These are phyloP conservation scores for Petrocephalus zakoni DNA, from an alignment of 2,113 vertebrate genomes.

Conservation along the genomic window DNA sequence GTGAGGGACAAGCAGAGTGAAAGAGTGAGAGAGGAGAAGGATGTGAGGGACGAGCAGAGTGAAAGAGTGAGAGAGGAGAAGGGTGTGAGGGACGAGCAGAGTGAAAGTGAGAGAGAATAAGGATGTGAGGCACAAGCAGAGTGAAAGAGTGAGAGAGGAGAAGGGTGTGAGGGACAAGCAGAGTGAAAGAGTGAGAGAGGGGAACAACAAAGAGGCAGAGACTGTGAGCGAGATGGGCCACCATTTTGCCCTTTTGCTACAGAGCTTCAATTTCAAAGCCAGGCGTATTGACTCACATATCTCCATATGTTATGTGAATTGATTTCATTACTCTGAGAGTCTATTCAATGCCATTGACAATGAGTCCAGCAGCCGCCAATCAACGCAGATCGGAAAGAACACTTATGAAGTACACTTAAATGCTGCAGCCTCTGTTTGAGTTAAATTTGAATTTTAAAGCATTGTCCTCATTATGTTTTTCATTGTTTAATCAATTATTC, in stretches of 20 bases:
- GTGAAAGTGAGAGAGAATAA: too few species aligned
- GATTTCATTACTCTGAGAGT: neutral
- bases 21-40: neutral
- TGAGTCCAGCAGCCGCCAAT: neutral
- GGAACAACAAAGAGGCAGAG: constrained; percentile 15
- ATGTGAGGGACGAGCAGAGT: constrained; percentile 25
- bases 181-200: constrained; percentile 9
- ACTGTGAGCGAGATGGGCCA: neutral
- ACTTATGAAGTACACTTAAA: constrained; percentile 17
- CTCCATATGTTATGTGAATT: neutral
- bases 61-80: neutral
- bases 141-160: neutral
- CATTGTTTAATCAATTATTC: constrained; percentile 30
- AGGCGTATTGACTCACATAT: neutral
- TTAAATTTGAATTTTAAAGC: constrained; percentile 28
- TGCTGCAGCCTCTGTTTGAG: constrained; percentile 6
- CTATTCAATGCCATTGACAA: neutral
- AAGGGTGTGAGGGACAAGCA: constrained; percentile 19
- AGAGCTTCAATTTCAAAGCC: neutral
- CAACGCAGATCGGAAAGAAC: neutral
- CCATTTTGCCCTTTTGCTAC: neutral
- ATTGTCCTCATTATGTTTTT: constrained; percentile 27
- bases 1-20: constrained; percentile 26
- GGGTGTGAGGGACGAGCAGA: neutral
- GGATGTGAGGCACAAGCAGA: neutral